Conservation (phyloP, 2,113 vertebrate species). For the Proterorhinus semilunaris region DNA sequence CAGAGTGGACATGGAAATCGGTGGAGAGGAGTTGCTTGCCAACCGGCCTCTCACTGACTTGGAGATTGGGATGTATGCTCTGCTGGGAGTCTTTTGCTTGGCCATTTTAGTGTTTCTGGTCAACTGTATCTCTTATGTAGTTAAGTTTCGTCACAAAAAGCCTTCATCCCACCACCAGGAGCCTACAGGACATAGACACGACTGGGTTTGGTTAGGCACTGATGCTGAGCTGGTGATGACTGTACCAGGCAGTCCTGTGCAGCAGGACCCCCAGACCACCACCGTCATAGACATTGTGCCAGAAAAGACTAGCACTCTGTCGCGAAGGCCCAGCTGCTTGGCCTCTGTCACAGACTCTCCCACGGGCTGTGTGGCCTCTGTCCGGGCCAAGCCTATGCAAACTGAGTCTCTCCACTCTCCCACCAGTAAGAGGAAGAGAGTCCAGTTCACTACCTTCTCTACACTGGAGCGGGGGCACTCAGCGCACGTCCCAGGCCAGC, state of each 20-base stretch:
- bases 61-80: conserved; percentile 93
- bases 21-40: conserved; percentile 68
- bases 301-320: conserved; percentile 64
- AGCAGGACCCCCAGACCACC: conserved; percentile 78
- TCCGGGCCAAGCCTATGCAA: conserved; percentile 68
- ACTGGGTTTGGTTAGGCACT: conserved; percentile 92
- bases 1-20: conserved; percentile 48
- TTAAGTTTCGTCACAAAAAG: conserved; percentile 88
- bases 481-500: conserved; percentile 65
- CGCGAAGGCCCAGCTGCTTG: conserved; percentile 65
- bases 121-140: conserved; percentile 86
- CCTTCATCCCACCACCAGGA: conserved; percentile 82
- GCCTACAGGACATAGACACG: conserved; percentile 84
- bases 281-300: conserved; percentile 84
- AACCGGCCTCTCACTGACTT: conserved; percentile 86
- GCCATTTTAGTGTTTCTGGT: conserved; percentile 91
- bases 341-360: conserved; percentile 63
- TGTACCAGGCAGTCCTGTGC: conserved; percentile 75
- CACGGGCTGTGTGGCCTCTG: conserved; percentile 52
- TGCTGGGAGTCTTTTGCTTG: conserved; percentile 91
- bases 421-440: conserved; percentile 93
- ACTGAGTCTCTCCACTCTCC: conserved; percentile 84
- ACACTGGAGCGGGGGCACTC: conserved; percentile 77
- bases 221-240: conserved; percentile 87
- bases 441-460: conserved; percentile 94